Evolutionary conservation across 2,888 invertebrate species (phyloP).

Genomic region (Agrochola lychnidis): DNA sequence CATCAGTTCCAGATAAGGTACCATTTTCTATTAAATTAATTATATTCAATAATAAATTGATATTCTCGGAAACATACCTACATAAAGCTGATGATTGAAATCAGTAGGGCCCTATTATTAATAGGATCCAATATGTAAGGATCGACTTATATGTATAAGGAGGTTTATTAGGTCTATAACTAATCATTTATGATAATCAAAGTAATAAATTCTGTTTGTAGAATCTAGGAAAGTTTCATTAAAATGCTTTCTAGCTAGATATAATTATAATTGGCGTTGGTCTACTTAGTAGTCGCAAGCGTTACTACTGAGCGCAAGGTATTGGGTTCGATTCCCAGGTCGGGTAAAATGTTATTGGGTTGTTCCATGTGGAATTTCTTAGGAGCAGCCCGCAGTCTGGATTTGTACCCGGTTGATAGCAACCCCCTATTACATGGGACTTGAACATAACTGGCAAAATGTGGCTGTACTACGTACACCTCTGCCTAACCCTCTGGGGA

Average conservation of each 20-base stretch:
- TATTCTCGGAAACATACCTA: constrained; percentile 7
- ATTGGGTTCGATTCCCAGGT: neutral
- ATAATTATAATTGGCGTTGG: neutral
- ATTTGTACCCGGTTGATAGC: neutral
- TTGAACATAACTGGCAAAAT: neutral
- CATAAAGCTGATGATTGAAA: constrained; percentile 24
- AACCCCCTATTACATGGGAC: neutral
- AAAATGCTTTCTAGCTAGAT: too few relatives aligned
- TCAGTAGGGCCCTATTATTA: constrained; percentile 27
- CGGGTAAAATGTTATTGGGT: neutral
- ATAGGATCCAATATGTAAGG: constrained; percentile 1
- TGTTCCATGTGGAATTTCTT: neutral
- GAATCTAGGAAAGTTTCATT: neutral
- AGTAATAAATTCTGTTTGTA: neutral
- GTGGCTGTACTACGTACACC: too few relatives aligned
- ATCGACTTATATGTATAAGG: neutral
- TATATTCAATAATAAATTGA: constrained; percentile 56
- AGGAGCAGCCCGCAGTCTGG: neutral
- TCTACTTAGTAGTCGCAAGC: neutral
- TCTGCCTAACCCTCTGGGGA: neutral
- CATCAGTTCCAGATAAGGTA: constrained; percentile 63
- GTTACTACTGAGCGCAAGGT: neutral
- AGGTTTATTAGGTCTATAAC: neutral
- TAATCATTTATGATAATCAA: neutral
- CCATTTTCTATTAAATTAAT: constrained; percentile 63